Evolutionary conservation across 2,113 vertebrate species (phyloP).

Genomic region (Eurystomus gularis): DNA sequence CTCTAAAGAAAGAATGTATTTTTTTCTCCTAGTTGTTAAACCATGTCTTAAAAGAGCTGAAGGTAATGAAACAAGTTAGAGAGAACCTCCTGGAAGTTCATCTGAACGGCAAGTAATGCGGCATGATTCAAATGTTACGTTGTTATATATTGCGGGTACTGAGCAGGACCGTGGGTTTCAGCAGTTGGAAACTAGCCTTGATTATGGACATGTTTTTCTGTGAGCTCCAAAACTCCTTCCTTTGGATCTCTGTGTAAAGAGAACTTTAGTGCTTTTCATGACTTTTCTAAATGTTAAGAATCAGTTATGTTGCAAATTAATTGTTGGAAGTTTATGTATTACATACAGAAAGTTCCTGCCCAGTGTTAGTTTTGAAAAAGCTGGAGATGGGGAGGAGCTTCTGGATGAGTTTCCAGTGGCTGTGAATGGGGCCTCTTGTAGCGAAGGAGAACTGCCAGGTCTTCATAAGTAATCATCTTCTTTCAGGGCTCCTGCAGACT

Average conservation of each 20-base stretch:
- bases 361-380: background rate
- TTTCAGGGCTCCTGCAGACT: slow-evolving; percentile 90
- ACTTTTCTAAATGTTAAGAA: background rate
- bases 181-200: background rate
- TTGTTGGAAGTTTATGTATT: background rate
- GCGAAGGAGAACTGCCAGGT: background rate
- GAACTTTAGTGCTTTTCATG: background rate
- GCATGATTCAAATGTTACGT: background rate
- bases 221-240: background rate
- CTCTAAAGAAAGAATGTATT: background rate
- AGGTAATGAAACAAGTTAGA: slow-evolving; percentile 73
- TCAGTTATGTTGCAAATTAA: background rate
- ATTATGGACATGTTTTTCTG: fast-evolving
- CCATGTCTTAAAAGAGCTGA: slow-evolving; percentile 84
- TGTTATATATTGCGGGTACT: fast-evolving
- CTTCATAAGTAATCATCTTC: background rate
- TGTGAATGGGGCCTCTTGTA: background rate
- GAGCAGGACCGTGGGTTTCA: background rate
- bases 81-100: slow-evolving; percentile 88
- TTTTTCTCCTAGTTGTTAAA: slow-evolving; percentile 79
- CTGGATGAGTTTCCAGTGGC: background rate
- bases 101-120: slow-evolving; percentile 83
- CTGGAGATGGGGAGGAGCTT: background rate
- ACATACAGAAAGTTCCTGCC: background rate
- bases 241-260: fast-evolving